Evolutionary conservation across 2,113 vertebrate genomes (phyloP).

Genomic region (Elachura formosa): DNA sequence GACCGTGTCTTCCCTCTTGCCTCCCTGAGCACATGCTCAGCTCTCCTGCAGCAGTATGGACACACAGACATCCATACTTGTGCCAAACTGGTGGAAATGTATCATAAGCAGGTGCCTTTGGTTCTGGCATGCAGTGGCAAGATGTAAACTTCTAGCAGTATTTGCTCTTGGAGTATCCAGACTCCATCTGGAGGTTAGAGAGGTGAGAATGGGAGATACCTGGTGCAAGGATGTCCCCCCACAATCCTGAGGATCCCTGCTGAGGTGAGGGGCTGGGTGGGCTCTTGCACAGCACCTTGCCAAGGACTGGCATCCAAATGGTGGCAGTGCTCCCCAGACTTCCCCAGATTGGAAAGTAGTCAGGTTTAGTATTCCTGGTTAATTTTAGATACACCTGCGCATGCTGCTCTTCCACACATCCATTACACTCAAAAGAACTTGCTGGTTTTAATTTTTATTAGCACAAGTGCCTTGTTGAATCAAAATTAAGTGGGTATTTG

Average conservation of each 20-base stretch:
- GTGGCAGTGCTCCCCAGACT: background rate
- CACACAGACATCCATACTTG: accelerated
- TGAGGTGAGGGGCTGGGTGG: background rate
- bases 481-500: constrained; percentile 48
- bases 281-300: background rate
- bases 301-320: accelerated
- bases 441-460: constrained; percentile 60
- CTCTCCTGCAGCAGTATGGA: background rate
- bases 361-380: background rate
- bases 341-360: background rate
- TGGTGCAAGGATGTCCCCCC: background rate
- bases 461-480: constrained; percentile 50
- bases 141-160: background rate
- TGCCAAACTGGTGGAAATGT: background rate
- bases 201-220: background rate
- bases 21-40: background rate
- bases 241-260: accelerated
- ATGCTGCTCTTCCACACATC: background rate
- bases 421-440: constrained; percentile 15
- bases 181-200: background rate
- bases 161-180: background rate
- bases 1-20: accelerated
- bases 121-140: background rate
- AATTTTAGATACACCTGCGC: background rate
- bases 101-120: background rate